Evolutionary conservation across 2,888 invertebrate genomes (phyloP).

Genomic region (Acheta domesticus): DNA sequence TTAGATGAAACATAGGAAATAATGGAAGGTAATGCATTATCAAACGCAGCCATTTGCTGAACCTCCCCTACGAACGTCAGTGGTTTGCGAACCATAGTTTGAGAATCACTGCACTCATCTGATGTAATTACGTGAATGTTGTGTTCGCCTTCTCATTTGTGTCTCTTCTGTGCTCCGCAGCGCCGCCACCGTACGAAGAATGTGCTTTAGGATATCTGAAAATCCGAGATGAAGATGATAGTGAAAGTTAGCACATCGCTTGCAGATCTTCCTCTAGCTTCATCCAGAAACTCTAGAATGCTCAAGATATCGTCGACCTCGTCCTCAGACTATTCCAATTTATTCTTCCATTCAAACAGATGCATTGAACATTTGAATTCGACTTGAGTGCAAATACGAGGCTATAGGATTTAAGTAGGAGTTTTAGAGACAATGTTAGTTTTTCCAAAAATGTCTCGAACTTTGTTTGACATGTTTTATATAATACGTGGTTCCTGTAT

Average conservation of each 20-base stretch:
- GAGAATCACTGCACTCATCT: too few relatives aligned
- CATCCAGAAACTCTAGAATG: background rate
- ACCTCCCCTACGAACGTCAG: too few relatives aligned
- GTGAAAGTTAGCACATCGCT: background rate
- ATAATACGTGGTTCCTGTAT: background rate
- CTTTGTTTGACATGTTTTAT: slow-evolving; percentile 6
- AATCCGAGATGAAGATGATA: slow-evolving; percentile 5
- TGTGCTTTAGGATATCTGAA: slow-evolving; percentile 5
- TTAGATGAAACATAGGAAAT: too few relatives aligned
- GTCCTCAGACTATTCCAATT: background rate
- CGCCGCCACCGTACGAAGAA: background rate
- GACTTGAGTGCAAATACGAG: background rate
- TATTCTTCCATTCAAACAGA: slow-evolving; percentile 2
- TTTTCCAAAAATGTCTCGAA: background rate
- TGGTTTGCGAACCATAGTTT: too few relatives aligned
- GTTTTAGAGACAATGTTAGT: background rate
- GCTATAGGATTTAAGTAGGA: background rate
- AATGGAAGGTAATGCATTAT: too few relatives aligned
- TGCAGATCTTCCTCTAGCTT: background rate
- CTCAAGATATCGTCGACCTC: background rate
- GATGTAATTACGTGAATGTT: too few relatives aligned
- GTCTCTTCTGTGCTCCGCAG: background rate
- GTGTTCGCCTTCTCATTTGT: too few relatives aligned
- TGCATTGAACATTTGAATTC: background rate
- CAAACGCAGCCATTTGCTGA: too few relatives aligned